phyloP scores from a whole-genome alignment of 92 coral and sea anemone species.

The Bergia sp. region DNA sequence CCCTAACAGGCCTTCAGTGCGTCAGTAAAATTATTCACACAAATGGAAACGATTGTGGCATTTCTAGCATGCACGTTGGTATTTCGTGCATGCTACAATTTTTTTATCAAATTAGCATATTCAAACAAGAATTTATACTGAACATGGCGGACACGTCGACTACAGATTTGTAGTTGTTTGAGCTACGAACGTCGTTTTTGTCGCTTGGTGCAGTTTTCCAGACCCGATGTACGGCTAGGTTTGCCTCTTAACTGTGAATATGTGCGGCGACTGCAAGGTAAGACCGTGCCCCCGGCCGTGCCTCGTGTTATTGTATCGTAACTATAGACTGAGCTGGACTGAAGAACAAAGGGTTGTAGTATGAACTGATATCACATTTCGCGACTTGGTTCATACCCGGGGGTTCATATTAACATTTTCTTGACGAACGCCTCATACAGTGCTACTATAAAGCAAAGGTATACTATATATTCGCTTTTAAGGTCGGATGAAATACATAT shows the following conservation, averaged over 20 bases:
- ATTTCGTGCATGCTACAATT: background rate
- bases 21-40: background rate
- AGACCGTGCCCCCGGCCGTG: constrained; percentile 12
- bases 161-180: background rate
- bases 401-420: constrained; percentile 1
- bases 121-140: background rate
- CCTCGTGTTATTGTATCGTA: constrained; percentile 7
- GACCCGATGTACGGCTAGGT: constrained; percentile 11
- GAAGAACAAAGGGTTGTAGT: constrained; percentile 4
- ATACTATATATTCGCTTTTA: background rate
- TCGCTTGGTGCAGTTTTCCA: constrained; percentile 11
- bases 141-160: background rate
- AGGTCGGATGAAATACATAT: constrained; percentile 11
- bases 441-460: constrained; percentile 12
- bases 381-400: background rate
- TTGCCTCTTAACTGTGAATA: constrained; percentile 2
- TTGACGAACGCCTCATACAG: background rate
- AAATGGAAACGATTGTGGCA: background rate
- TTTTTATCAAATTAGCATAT: background rate
- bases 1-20: background rate
- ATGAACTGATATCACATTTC: background rate
- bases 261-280: constrained; percentile 15
- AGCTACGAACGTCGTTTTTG: background rate
- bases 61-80: background rate
- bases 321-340: background rate